Evolutionary conservation across 2,888 invertebrate genomes (phyloP).

Genomic region (Yponomeuta evonymella): DNA sequence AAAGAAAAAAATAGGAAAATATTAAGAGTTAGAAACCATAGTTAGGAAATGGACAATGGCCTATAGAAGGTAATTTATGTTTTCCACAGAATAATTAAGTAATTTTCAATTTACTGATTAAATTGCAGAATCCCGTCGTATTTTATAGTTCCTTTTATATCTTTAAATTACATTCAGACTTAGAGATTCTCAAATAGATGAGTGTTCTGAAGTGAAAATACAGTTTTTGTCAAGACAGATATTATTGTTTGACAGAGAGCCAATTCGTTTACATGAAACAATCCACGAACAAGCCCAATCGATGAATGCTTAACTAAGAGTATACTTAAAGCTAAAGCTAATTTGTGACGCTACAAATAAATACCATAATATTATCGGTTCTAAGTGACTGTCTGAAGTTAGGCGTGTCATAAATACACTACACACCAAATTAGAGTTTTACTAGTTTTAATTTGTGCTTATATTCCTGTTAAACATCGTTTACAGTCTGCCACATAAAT

Average conservation of each 20-base stretch:
- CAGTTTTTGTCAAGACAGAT: conserved; percentile 57
- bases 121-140: not conserved
- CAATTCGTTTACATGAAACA: conserved; percentile 9
- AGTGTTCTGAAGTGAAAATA: conserved; percentile 22
- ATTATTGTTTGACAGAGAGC: conserved; percentile 27
- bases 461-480: not conserved
- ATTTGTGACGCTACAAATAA: not conserved
- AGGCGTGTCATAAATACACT: not conserved
- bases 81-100: conserved; percentile 13
- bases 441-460: not conserved
- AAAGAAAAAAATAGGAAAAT: too few species aligned
- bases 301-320: not conserved
- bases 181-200: conserved; percentile 37
- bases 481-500: not conserved
- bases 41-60: too few species aligned
- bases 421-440: conserved; percentile 2
- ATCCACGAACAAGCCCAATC: not conserved
- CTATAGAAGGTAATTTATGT: too few species aligned
- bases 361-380: not conserved
- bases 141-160: conserved; percentile 18
- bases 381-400: not conserved
- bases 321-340: conserved; percentile 6
- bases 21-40: too few species aligned
- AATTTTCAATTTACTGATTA: conserved; percentile 28
- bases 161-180: conserved; percentile 48